These are phyloP conservation scores for Leptatherina wallacei DNA, from an alignment of 2,797 vertebrate species.

Conservation along the genomic window DNA sequence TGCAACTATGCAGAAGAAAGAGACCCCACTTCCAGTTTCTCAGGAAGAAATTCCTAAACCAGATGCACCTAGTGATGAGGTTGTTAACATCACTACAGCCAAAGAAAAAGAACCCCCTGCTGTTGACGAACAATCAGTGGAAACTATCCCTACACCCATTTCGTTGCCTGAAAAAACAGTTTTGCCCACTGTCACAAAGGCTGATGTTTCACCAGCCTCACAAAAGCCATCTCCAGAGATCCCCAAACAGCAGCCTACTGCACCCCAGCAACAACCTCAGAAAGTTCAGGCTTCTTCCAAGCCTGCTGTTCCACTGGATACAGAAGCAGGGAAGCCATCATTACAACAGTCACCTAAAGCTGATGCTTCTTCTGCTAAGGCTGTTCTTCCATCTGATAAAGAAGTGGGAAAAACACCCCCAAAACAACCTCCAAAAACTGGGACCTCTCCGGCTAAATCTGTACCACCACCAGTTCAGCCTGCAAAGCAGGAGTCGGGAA, in stretches of 20 bases:
- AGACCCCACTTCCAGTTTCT: conserved; percentile 18
- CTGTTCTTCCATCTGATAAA: conserved; percentile 22
- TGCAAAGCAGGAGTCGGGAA: conserved; percentile 75
- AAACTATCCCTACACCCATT: conserved; percentile 31
- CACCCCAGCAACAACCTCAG: conserved; percentile 60
- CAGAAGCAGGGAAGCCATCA: conserved; percentile 24
- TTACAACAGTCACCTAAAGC: conserved; percentile 65
- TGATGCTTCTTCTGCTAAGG: conserved; percentile 69
- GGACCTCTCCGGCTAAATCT: conserved; percentile 70
- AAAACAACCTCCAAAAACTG: conserved; percentile 67
- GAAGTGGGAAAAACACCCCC: conserved; percentile 24
- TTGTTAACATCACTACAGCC: conserved; percentile 9
- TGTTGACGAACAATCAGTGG: conserved; percentile 33
- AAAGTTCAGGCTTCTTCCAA: conserved; percentile 27
- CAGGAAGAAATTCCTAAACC: conserved; percentile 45
- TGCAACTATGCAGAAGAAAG: conserved; percentile 40
- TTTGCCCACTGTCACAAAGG: conserved; percentile 45
- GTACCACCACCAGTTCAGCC: conserved; percentile 71
- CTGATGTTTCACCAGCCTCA: conserved; percentile 22
- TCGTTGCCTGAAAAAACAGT: conserved; percentile 50
- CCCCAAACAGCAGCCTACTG: conserved; percentile 24
- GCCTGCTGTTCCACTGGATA: conserved; percentile 14
- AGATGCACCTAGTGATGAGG: conserved; percentile 23
- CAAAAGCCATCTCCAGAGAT: conserved; percentile 50
- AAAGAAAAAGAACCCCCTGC: conserved; percentile 40